Conservation (phyloP, 2,888 invertebrate genomes). For the Metallyticus violacea region DNA sequence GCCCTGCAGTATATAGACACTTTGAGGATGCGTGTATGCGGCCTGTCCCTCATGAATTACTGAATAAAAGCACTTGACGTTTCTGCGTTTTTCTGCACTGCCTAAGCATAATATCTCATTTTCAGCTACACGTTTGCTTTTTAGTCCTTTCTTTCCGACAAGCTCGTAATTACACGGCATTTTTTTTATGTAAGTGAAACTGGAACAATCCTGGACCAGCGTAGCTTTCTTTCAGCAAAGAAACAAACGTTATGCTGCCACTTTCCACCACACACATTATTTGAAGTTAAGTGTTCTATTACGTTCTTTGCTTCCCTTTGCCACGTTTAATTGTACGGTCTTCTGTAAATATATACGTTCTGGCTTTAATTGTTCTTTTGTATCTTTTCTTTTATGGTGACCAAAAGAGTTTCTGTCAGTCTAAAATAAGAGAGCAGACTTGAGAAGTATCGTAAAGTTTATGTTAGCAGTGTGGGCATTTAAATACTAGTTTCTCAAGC, state of each 20-base stretch:
- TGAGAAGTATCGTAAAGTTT: no score
- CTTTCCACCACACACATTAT: neutral
- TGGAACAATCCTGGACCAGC: neutral
- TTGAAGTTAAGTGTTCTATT: no score
- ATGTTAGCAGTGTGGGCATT: no score
- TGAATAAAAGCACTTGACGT: neutral
- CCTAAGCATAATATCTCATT: neutral
- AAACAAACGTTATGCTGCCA: neutral
- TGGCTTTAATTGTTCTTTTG: neutral
- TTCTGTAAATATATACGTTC: neutral
- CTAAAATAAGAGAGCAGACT: neutral
- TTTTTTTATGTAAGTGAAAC: neutral
- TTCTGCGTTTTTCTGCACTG: neutral
- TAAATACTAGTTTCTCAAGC: no score
- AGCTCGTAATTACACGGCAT: neutral
- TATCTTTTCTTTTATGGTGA: neutral
- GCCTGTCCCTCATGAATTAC: conserved; percentile 14
- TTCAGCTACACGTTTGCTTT: neutral
- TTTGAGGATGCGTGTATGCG: neutral
- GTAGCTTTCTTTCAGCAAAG: neutral
- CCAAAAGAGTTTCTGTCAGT: neutral
- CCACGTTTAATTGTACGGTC: neutral
- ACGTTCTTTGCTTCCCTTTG: neutral
- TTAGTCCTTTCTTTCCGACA: neutral
- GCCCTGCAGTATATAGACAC: conserved; percentile 14